These are phyloP conservation scores for Anolis apletophallus DNA, from an alignment of 2,797 vertebrate species.

Conservation along the genomic window DNA sequence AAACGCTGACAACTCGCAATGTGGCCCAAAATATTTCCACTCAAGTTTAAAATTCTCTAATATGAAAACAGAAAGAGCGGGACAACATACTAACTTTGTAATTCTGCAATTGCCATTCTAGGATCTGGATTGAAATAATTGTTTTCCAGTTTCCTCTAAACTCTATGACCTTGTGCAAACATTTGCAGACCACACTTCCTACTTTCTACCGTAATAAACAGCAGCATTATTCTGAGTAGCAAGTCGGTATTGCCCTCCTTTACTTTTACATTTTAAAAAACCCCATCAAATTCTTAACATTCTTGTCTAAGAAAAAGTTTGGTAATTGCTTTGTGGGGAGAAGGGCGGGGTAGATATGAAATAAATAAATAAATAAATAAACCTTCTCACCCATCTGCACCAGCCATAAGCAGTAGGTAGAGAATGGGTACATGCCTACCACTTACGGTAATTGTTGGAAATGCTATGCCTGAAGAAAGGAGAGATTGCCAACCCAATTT, in stretches of 20 bases:
- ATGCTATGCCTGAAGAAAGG: not conserved
- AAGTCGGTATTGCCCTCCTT: not conserved
- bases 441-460: not conserved
- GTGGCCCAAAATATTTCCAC: conserved; percentile 59
- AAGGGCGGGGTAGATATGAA: too few species aligned
- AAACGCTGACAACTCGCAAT: conserved; percentile 57
- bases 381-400: not conserved
- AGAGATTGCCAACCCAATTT: not conserved
- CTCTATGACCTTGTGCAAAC: not conserved
- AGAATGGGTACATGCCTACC: not conserved
- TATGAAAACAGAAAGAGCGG: conserved; percentile 54
- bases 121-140: not conserved
- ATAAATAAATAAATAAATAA: too few species aligned
- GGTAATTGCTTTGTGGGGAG: too few species aligned
- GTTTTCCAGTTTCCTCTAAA: not conserved
- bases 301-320: not conserved
- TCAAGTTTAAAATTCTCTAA: conserved; percentile 60
- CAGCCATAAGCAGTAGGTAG: not conserved
- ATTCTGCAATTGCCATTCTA: not conserved
- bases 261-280: not conserved
- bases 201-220: not conserved
- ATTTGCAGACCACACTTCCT: not conserved
- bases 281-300: not conserved
- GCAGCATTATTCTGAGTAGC: not conserved
- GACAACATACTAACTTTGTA: conserved; percentile 44